Evolutionary conservation across 2,113 vertebrate genomes (phyloP).

Genomic region (Callorhinus ursinus): DNA sequence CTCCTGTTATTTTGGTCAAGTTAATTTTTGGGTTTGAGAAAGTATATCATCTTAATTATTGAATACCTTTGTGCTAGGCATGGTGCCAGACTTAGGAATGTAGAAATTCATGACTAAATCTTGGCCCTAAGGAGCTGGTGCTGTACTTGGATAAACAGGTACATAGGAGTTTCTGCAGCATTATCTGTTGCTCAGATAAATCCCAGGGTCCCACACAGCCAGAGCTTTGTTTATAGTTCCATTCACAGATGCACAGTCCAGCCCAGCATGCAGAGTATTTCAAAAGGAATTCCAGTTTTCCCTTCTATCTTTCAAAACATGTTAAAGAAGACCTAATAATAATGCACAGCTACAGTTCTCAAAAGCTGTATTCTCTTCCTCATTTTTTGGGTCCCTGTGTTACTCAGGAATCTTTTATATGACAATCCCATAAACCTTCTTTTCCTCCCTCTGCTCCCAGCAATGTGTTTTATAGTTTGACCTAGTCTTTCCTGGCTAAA

Average conservation of each 20-base stretch:
- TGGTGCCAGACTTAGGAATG: background rate
- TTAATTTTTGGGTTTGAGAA: background rate
- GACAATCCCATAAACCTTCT: background rate
- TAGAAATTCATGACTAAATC: background rate
- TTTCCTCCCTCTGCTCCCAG: background rate
- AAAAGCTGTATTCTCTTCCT: background rate
- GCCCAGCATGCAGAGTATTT: background rate
- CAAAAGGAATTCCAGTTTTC: background rate
- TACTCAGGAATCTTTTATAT: background rate
- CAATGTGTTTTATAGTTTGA: background rate
- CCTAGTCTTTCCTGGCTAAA: background rate
- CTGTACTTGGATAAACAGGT: background rate
- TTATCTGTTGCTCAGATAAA: background rate
- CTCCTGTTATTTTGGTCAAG: background rate
- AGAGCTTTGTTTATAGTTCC: background rate
- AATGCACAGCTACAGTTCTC: background rate
- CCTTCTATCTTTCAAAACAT: background rate
- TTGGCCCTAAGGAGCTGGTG: background rate
- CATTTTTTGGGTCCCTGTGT: background rate
- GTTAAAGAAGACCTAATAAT: background rate
- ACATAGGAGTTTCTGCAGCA: background rate
- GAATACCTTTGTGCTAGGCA: background rate
- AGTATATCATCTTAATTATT: background rate
- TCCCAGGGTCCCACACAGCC: too few species aligned
- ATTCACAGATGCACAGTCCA: background rate